phyloP scores from a whole-genome alignment of 2,888 invertebrate species.

The Cephus runcator region DNA sequence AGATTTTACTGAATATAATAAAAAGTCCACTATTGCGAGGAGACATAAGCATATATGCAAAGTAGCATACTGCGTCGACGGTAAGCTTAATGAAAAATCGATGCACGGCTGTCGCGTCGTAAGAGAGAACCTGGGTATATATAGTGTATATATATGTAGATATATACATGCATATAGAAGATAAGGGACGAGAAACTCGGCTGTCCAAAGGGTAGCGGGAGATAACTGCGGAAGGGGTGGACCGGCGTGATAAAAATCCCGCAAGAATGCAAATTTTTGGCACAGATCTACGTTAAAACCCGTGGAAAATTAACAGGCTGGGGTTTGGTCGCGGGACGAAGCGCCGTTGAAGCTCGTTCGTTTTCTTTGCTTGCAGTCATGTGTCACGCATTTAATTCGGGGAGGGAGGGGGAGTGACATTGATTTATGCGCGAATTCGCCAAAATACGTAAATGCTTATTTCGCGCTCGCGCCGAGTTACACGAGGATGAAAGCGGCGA shows the following conservation, averaged over 20 bases:
- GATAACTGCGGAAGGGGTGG: constrained; percentile 15
- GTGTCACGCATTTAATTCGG: background rate
- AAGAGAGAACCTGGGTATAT: constrained; percentile 12
- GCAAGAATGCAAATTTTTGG: constrained; percentile 37
- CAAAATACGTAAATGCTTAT: constrained; percentile 9
- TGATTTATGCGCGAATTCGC: constrained; percentile 18
- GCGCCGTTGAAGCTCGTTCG: background rate
- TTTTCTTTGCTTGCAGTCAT: background rate
- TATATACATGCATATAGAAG: constrained; percentile 1
- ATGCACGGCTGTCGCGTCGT: constrained; percentile 25
- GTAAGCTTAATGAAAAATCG: constrained; percentile 52
- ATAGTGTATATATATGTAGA: constrained; percentile 3
- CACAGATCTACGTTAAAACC: constrained; percentile 33
- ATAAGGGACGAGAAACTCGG: background rate
- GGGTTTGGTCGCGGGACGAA: background rate
- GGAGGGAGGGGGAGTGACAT: background rate
- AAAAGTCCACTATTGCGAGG: constrained; percentile 5
- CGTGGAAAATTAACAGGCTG: constrained; percentile 40
- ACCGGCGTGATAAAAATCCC: constrained; percentile 33
- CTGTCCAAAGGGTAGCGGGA: background rate
- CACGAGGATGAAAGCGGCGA: background rate
- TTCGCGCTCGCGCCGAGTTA: constrained; percentile 11
- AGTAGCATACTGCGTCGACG: constrained; percentile 29
- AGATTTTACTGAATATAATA: background rate
- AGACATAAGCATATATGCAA: constrained; percentile 23